Conservation (phyloP, 2,888 invertebrate species). For the Hedya salicella region DNA sequence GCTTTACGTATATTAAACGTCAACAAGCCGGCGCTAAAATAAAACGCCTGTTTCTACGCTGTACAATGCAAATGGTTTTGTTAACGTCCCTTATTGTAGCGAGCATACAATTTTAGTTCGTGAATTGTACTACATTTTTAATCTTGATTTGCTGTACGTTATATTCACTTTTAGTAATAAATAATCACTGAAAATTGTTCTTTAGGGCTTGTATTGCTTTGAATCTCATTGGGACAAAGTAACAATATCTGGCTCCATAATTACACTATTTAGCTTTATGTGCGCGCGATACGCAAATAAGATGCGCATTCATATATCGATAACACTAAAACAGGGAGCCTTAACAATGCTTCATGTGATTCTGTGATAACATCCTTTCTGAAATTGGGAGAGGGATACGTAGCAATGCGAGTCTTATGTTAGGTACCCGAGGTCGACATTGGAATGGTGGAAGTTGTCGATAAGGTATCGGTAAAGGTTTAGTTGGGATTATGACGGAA, state of each 20-base stretch:
- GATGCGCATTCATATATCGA: constrained; percentile 51
- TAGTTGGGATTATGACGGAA: constrained; percentile 62
- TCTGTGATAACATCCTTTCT: constrained; percentile 56
- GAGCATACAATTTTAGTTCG: constrained; percentile 23
- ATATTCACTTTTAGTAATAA: too few relatives aligned
- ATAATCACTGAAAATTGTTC: too few relatives aligned
- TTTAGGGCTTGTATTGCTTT: constrained; percentile 7
- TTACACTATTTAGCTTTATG: constrained; percentile 25
- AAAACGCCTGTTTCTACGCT: constrained; percentile 37
- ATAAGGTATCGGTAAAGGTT: constrained; percentile 48
- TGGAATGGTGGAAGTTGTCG: constrained; percentile 30
- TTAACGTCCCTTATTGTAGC: constrained; percentile 28
- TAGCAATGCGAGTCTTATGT: constrained; percentile 39
- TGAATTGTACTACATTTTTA: constrained; percentile 11
- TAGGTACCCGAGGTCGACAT: constrained; percentile 45
- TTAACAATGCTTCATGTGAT: constrained; percentile 58
- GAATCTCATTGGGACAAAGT: constrained; percentile 3
- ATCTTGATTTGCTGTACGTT: constrained; percentile 4
- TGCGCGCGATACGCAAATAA: constrained; percentile 17
- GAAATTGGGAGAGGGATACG: constrained; percentile 43
- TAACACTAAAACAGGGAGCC: constrained; percentile 56
- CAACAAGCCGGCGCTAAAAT: constrained; percentile 46
- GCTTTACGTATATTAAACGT: constrained; percentile 48
- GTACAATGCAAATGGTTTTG: constrained; percentile 32
- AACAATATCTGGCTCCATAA: constrained; percentile 13